phyloP scores from a whole-genome alignment of 1,140 invertebrate species.

The Planococcus citri region DNA sequence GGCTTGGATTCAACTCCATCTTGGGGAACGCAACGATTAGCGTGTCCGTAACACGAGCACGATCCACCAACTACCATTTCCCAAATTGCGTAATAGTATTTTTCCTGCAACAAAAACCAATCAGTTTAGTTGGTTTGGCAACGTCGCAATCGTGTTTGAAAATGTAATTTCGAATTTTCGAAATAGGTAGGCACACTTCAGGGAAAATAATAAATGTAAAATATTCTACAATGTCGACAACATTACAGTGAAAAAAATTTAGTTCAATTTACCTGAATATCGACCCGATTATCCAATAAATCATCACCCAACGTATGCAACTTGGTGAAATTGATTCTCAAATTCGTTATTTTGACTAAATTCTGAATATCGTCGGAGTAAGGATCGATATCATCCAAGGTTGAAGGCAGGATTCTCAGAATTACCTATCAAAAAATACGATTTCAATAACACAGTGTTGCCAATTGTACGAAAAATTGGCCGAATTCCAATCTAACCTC shows the following conservation, averaged over 20 bases:
- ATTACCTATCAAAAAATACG: constrained; percentile 49
- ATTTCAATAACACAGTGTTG: constrained; percentile 1
- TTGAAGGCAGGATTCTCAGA: constrained; percentile 77
- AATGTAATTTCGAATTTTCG: constrained; percentile 85
- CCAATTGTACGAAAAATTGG: constrained; percentile 1
- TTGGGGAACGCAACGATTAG: constrained; percentile 80
- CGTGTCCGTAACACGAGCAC: constrained; percentile 98
- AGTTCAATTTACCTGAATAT: background rate
- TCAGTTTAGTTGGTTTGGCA: constrained; percentile 40
- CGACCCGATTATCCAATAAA: constrained; percentile 59
- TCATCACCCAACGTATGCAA: constrained; percentile 82
- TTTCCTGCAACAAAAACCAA: constrained; percentile 46
- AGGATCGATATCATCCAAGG: constrained; percentile 60
- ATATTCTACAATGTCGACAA: no score
- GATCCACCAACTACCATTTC: constrained; percentile 96
- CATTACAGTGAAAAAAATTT: background rate
- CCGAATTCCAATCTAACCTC: constrained; percentile 46
- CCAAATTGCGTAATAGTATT: constrained; percentile 92
- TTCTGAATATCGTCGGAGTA: constrained; percentile 84
- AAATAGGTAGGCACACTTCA: constrained; percentile 50
- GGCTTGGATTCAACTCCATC: constrained; percentile 41
- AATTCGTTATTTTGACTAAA: constrained; percentile 85
- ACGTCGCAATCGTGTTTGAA: constrained; percentile 84
- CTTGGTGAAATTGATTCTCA: constrained; percentile 86
- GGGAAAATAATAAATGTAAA: background rate